Percentiles rank a stretch among this genome's conserved stretches.
These are phyloP conservation scores for Channa argus DNA, from an alignment of 2,113 vertebrate species.

Conservation along the genomic window DNA sequence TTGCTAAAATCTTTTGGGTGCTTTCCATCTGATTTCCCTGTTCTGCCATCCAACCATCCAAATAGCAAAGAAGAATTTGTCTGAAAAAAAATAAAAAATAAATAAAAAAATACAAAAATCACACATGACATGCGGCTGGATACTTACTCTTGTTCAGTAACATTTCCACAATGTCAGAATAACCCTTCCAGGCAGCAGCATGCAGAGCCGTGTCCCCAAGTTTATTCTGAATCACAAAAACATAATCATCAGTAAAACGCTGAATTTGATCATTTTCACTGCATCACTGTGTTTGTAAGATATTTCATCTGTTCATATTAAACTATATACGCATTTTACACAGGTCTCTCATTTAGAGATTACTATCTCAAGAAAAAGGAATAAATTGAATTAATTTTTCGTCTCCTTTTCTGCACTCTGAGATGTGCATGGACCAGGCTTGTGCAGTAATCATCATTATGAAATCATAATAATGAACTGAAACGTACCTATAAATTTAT, in stretches of 20 bases:
- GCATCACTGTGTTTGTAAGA: neutral
- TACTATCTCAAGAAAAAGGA: too few species aligned
- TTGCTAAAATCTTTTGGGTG: neutral
- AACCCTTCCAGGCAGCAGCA: conserved; percentile 98
- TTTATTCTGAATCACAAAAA: conserved; percentile 89
- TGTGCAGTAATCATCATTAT: too few species aligned
- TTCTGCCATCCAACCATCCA: neutral
- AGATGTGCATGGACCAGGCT: too few species aligned
- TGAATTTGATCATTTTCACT: neutral
- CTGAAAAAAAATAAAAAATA: conserved; percentile 6
- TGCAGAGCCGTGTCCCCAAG: conserved; percentile 95
- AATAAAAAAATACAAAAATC: too few species aligned
- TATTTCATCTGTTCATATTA: too few species aligned
- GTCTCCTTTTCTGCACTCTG: too few species aligned
- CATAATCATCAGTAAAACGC: neutral
- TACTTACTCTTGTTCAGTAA: conserved; percentile 91
- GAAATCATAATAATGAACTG: too few species aligned
- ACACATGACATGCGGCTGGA: neutral
- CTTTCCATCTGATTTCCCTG: neutral
- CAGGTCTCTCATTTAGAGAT: too few species aligned
- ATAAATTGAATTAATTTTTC: too few species aligned
- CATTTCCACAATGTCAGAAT: conserved; percentile 96
- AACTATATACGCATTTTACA: too few species aligned
- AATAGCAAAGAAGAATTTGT: neutral
- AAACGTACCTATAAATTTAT: too few species aligned